Conservation (phyloP, 2,113 vertebrate genomes). For the Chionodraco myersi region DNA sequence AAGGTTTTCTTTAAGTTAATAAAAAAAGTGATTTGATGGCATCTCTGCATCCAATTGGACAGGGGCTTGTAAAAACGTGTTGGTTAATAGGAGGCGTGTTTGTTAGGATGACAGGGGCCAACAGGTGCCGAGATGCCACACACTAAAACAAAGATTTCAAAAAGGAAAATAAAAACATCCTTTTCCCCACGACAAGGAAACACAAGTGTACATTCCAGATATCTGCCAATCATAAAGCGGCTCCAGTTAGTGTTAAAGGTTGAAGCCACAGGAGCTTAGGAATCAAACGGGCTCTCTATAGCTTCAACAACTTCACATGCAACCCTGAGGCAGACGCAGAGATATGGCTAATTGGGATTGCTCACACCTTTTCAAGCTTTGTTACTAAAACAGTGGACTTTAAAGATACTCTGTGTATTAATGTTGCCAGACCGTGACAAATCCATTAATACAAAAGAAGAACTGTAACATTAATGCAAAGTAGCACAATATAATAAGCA, state of each 20-base stretch:
- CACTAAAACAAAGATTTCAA: neutral
- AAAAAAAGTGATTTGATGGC: conserved; percentile 47
- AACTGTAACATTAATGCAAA: conserved; percentile 33
- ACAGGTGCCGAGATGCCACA: conserved; percentile 31
- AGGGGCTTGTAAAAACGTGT: conserved; percentile 27
- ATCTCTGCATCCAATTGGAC: conserved; percentile 47
- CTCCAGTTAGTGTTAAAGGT: conserved; percentile 57
- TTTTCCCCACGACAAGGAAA: conserved; percentile 35
- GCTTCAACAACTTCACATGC: conserved; percentile 73
- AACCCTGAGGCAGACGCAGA: conserved; percentile 80
- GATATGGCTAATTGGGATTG: conserved; percentile 78
- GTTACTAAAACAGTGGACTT: conserved; percentile 39
- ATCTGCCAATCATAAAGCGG: conserved; percentile 77
- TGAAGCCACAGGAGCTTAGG: conserved; percentile 32
- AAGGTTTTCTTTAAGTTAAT: conserved; percentile 8
- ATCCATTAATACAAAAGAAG: conserved; percentile 28
- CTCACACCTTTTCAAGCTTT: conserved; percentile 48
- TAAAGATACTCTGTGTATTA: conserved; percentile 20
- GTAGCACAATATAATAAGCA: conserved; percentile 24
- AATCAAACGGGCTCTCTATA: conserved; percentile 55
- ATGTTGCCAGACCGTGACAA: conserved; percentile 27
- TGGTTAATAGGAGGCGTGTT: conserved; percentile 38
- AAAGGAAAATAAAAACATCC: neutral
- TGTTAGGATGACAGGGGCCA: neutral
- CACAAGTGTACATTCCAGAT: conserved; percentile 75